Evolutionary conservation across 1,140 invertebrate genomes (phyloP).

Genomic region (Camponotus pennsylvanicus): DNA sequence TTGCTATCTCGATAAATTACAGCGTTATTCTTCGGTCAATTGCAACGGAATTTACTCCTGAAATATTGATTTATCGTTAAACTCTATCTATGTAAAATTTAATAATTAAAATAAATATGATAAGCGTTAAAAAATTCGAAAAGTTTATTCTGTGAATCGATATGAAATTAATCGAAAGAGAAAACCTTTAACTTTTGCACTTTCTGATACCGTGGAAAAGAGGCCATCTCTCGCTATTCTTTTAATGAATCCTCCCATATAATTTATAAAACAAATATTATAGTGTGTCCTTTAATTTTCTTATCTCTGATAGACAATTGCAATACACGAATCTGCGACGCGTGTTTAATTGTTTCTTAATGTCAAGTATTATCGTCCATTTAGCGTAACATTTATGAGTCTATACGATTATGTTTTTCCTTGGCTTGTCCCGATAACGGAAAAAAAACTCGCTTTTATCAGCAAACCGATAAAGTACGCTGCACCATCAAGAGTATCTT

Average conservation of each 20-base stretch:
- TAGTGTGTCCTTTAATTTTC: not conserved
- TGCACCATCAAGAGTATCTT: conserved; percentile 8
- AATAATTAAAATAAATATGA: conserved; percentile 10
- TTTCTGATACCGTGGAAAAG: conserved; percentile 20
- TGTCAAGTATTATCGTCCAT: not conserved
- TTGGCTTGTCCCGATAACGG: conserved; percentile 13
- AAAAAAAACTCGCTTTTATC: conserved; percentile 19
- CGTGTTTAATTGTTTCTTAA: not conserved
- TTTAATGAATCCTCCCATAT: conserved; percentile 7
- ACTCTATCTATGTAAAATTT: not conserved
- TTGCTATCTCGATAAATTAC: not conserved
- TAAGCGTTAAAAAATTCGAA: no score
- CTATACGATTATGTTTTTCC: conserved; percentile 19
- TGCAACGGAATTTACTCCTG: not conserved
- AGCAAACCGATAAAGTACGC: not conserved
- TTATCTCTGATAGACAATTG: not conserved
- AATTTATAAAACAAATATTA: not conserved
- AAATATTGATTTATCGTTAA: not conserved
- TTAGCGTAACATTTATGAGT: not conserved
- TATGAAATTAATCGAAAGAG: not conserved
- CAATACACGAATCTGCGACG: not conserved
- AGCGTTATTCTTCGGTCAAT: not conserved
- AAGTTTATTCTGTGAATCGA: no score
- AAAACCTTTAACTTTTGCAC: conserved; percentile 21
- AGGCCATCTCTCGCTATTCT: not conserved